Conservation (phyloP, 2,888 invertebrate species). For the Tachina grossa region DNA sequence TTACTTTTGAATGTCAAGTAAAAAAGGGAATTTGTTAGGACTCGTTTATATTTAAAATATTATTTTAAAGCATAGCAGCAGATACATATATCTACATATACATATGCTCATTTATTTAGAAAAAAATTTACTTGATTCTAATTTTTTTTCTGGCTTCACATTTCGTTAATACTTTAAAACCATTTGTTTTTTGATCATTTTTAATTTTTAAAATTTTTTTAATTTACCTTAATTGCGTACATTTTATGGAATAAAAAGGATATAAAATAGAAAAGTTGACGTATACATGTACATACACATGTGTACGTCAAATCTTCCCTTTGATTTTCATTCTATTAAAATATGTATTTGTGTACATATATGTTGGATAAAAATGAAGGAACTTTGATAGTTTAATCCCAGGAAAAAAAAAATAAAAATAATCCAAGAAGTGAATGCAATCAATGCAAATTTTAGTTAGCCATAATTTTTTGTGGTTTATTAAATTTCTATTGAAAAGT, state of each 20-base stretch:
- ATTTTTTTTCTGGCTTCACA: background rate
- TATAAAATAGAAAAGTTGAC: too few relatives aligned
- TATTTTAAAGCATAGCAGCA: constrained; percentile 19
- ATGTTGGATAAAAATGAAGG: too few relatives aligned
- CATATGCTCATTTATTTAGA: constrained; percentile 51
- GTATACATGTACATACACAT: too few relatives aligned
- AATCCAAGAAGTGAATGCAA: too few relatives aligned
- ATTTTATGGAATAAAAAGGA: background rate
- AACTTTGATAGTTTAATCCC: too few relatives aligned
- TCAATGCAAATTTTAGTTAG: too few relatives aligned
- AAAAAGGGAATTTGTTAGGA: constrained; percentile 16
- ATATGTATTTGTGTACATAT: too few relatives aligned
- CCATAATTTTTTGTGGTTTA: too few relatives aligned
- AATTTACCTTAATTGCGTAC: background rate
- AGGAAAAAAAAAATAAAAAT: too few relatives aligned
- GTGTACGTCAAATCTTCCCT: too few relatives aligned
- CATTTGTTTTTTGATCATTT: background rate
- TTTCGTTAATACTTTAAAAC: constrained; percentile 15
- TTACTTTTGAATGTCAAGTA: constrained; percentile 44
- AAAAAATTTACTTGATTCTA: background rate
- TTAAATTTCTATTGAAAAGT: too few relatives aligned
- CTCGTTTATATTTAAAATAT: constrained; percentile 47
- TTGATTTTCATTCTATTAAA: too few relatives aligned
- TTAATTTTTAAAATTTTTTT: background rate
- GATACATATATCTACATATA: background rate